A percentile compares a stretch with the other conserved stretches of the same genome.
Conservation (phyloP, 37 sponge, comb jelly and placozoan genomes). For the Spongia lamella region DNA sequence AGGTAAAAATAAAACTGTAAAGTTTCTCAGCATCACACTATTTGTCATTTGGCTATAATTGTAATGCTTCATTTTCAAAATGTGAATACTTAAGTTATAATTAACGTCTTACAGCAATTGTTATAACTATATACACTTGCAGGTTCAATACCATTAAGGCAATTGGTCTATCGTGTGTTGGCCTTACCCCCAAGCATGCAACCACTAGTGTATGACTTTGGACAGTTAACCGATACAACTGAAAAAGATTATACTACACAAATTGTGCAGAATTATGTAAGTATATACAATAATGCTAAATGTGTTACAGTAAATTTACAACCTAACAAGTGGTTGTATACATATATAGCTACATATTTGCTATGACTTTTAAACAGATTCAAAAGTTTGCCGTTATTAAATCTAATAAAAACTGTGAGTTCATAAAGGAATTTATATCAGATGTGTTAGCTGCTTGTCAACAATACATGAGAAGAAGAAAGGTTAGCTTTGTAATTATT, state of each 20-base stretch:
- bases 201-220: slow-evolving; percentile 96
- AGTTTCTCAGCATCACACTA: too few species aligned
- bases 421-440: slow-evolving; percentile 24
- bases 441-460: slow-evolving; percentile 65
- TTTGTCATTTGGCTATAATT: too few species aligned
- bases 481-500: slow-evolving; percentile 30
- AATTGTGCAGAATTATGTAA: slow-evolving; percentile 80
- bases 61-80: background rate
- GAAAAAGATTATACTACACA: slow-evolving; percentile 69
- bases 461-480: slow-evolving; percentile 80
- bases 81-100: background rate
- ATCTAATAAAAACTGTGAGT: background rate
- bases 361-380: background rate
- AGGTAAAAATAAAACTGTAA: too few species aligned
- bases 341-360: background rate
- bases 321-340: background rate
- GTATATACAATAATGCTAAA: background rate
- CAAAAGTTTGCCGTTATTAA: too few species aligned
- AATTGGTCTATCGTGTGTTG: slow-evolving; percentile 91
- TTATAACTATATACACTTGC: background rate
- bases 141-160: slow-evolving; percentile 83
- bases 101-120: background rate
- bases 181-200: slow-evolving; percentile 87
- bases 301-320: background rate
- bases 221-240: slow-evolving; percentile 70